Evolutionary conservation across 1,140 invertebrate genomes (phyloP).

Genomic region (Drosophila paulistorum): DNA sequence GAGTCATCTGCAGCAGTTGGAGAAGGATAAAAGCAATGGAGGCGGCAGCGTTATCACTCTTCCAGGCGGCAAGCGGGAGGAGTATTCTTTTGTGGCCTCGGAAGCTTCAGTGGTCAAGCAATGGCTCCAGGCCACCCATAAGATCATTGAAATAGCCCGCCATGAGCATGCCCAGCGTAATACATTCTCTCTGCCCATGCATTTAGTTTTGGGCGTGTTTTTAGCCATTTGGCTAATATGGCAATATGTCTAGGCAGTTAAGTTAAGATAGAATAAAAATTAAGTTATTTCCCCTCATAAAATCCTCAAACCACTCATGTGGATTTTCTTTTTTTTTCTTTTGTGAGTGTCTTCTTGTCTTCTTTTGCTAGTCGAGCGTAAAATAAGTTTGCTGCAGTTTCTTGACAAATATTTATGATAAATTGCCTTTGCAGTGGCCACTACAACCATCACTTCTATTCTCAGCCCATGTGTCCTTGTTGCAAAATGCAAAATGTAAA

Average conservation of each 20-base stretch:
- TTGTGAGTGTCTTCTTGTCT: constrained; percentile 16
- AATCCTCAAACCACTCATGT: background rate
- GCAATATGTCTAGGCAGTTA: constrained; percentile 65
- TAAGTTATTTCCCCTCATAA: constrained; percentile 54
- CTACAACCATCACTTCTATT: constrained; percentile 12
- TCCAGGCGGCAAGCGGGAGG: constrained; percentile 47
- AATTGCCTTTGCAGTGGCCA: constrained; percentile 72
- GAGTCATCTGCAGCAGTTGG: constrained; percentile 47
- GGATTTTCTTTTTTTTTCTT: background rate
- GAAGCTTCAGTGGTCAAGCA: constrained; percentile 73
- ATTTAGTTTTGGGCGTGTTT: constrained; percentile 66
- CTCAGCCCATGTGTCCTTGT: constrained; percentile 38
- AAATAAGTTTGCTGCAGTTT: constrained; percentile 73
- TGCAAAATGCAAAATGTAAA: constrained; percentile 71
- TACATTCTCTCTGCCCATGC: constrained; percentile 76
- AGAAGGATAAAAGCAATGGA: constrained; percentile 37
- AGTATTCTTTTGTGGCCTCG: constrained; percentile 65
- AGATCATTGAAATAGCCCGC: constrained; percentile 69
- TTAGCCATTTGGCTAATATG: constrained; percentile 75
- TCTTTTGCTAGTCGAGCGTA: constrained; percentile 58
- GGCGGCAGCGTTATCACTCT: background rate
- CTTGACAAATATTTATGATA: constrained; percentile 82
- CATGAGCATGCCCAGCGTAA: constrained; percentile 55
- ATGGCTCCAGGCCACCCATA: constrained; percentile 71
- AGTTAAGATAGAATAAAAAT: constrained; percentile 56